Percentiles rank a stretch among this genome's conserved stretches.
Evolutionary conservation across 2,797 vertebrate genomes (phyloP).

Genomic region (Merluccius polli): DNA sequence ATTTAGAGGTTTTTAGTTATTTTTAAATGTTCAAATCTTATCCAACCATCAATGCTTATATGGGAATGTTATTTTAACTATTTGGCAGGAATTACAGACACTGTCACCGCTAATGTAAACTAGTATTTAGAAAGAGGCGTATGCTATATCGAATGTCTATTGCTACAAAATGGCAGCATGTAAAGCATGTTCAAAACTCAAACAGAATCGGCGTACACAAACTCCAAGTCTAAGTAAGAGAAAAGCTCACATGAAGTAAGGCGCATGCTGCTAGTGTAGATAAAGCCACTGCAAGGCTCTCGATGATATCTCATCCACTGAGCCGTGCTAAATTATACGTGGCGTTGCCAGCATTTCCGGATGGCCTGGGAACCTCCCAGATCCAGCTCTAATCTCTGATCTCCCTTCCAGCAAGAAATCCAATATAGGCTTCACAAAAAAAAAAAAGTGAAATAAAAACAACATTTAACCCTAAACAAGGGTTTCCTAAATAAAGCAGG

Average conservation of each 20-base stretch:
- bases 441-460: background rate
- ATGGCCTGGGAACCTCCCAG: slow-evolving; percentile 7
- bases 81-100: background rate
- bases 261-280: background rate
- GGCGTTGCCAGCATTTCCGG: slow-evolving; percentile 6
- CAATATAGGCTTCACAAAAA: background rate
- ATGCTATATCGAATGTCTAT: background rate
- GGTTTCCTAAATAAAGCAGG: background rate
- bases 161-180: background rate
- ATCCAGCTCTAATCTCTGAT: background rate
- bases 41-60: background rate
- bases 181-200: background rate
- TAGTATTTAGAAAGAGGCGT: background rate
- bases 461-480: slow-evolving; percentile 2
- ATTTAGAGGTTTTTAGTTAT: background rate
- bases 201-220: background rate
- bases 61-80: background rate
- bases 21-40: background rate
- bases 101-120: background rate
- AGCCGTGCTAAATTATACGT: slow-evolving; percentile 8
- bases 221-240: background rate
- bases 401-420: slow-evolving; percentile 7
- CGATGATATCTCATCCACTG: background rate
- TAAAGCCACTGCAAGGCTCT: background rate
- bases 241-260: background rate